A percentile compares a stretch with the other conserved stretches of the same genome.
Evolutionary conservation across 2,888 invertebrate genomes (phyloP).

Genomic region (Trachelus iudaicus): DNA sequence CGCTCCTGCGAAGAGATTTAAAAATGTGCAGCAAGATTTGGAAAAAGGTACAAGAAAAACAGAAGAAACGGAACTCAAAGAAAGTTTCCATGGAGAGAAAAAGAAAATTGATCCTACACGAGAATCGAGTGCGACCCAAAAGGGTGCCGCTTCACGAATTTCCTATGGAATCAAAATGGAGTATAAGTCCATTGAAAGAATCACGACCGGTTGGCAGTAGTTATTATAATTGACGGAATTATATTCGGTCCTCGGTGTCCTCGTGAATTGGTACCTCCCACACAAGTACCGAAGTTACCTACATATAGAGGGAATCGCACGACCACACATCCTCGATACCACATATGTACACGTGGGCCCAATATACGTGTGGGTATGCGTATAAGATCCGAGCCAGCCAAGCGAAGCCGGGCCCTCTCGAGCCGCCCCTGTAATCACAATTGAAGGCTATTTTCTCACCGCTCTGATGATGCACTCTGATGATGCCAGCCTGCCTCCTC

Average conservation of each 20-base stretch:
- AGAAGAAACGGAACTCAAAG: neutral
- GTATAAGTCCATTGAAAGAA: neutral
- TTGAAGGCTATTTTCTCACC: slow-evolving; percentile 67
- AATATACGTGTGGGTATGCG: slow-evolving; percentile 16
- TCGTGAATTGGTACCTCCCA: neutral
- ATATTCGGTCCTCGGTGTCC: neutral
- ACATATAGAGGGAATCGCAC: slow-evolving; percentile 12
- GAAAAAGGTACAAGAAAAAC: neutral
- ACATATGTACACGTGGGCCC: slow-evolving; percentile 17
- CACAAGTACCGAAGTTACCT: neutral
- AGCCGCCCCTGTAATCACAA: slow-evolving; percentile 66
- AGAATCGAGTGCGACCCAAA: slow-evolving; percentile 6
- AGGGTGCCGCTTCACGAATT: neutral
- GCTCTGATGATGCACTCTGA: slow-evolving; percentile 66
- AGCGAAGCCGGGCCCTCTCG: slow-evolving; percentile 41
- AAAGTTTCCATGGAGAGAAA: neutral
- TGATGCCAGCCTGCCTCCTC: slow-evolving; percentile 50
- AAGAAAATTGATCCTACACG: neutral
- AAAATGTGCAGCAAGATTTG: neutral
- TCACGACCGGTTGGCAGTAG: neutral
- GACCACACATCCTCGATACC: slow-evolving; percentile 11
- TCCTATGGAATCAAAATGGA: neutral
- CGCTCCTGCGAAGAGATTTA: neutral
- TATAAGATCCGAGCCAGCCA: slow-evolving; percentile 19
- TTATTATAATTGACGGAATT: neutral